Percentiles rank a stretch among this genome's conserved stretches.
These are phyloP conservation scores for Byasa hedistus DNA, from an alignment of 2,888 invertebrate species.

Conservation along the genomic window DNA sequence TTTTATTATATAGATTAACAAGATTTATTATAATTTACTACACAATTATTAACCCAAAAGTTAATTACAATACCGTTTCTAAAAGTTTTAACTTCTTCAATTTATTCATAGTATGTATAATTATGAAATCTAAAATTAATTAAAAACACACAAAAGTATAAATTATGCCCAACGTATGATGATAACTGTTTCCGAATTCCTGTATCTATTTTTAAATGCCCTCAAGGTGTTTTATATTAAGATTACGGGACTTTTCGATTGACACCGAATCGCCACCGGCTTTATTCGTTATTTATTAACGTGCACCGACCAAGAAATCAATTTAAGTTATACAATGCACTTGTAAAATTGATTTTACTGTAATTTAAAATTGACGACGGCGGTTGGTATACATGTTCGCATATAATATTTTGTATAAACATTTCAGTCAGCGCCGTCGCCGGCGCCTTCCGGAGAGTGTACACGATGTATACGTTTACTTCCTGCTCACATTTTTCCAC, in stretches of 20 bases:
- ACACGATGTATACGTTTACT: constrained; percentile 9
- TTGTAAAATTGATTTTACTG: constrained; percentile 22
- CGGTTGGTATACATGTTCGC: constrained; percentile 9
- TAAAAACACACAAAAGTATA: constrained; percentile 9
- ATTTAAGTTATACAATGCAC: constrained; percentile 21
- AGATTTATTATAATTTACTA: not conserved
- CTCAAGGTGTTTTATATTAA: constrained; percentile 18
- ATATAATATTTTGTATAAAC: constrained; percentile 12
- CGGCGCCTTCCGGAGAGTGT: constrained; percentile 26
- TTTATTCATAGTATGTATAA: not conserved
- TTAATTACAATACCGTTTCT: not conserved
- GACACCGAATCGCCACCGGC: constrained; percentile 27
- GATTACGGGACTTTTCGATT: constrained; percentile 28
- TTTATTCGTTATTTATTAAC: constrained; percentile 23
- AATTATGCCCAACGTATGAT: not conserved
- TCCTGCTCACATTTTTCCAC: constrained; percentile 9
- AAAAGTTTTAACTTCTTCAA: not conserved
- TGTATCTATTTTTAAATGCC: constrained; percentile 24
- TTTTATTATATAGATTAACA: no score
- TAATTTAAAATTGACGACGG: constrained; percentile 23
- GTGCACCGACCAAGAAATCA: constrained; percentile 25
- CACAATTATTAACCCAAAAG: not conserved
- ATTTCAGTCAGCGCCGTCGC: not conserved
- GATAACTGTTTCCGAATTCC: constrained; percentile 16
- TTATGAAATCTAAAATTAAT: constrained; percentile 11